These are phyloP conservation scores for Anthopleura sola DNA, from an alignment of 64 coral and sea anemone genomes.

Conservation along the genomic window DNA sequence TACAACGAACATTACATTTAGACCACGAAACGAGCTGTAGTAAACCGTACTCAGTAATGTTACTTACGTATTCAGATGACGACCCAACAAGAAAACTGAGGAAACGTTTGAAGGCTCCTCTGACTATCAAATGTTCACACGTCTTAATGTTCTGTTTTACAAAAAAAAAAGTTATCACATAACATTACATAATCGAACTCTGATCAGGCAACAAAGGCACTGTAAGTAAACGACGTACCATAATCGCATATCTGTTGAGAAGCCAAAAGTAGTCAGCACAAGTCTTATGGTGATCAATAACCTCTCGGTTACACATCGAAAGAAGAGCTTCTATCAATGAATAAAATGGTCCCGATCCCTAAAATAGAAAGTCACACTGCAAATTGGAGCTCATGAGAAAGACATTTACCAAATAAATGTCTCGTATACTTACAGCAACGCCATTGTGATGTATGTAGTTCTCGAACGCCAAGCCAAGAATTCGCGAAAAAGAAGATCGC, in stretches of 20 bases:
- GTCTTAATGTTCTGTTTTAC: conserved; percentile 63
- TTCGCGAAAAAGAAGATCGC: conserved; percentile 73
- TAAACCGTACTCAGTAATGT: not conserved
- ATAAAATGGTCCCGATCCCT: conserved; percentile 59
- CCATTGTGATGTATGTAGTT: conserved; percentile 64
- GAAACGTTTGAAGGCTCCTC: conserved; percentile 66
- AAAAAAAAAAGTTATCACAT: not conserved
- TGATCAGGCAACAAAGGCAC: not conserved
- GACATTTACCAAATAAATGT: not conserved
- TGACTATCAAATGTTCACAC: conserved; percentile 65
- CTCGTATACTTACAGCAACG: conserved; percentile 38
- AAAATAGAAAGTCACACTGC: not conserved
- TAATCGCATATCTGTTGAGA: conserved; percentile 74
- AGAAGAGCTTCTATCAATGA: conserved; percentile 60
- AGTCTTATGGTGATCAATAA: conserved; percentile 78
- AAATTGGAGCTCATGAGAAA: not conserved
- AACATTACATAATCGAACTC: no score
- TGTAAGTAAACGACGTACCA: conserved; percentile 38
- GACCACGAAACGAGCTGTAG: not conserved
- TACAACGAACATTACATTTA: not conserved
- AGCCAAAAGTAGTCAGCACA: conserved; percentile 91
- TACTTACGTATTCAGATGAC: conserved; percentile 77
- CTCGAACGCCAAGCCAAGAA: conserved; percentile 62
- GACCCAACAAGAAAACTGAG: conserved; percentile 80
- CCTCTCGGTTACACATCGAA: conserved; percentile 83